phyloP scores from a whole-genome alignment of 2,113 vertebrate species.

The Choloepus hoffmanni region DNA sequence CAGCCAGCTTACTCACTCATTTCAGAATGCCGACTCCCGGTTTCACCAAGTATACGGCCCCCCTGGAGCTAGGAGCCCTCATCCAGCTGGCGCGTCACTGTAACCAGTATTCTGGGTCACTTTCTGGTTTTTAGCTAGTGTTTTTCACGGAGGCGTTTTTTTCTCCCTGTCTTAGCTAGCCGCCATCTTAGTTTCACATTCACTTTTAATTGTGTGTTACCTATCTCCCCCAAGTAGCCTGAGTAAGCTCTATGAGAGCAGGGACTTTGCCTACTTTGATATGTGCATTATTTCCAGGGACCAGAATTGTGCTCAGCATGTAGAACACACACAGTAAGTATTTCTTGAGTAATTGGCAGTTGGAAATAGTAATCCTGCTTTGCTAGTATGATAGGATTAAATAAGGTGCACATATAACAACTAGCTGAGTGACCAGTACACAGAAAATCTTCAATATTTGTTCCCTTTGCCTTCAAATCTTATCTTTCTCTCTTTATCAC shows the following conservation, averaged over 20 bases:
- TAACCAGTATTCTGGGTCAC: too few species aligned
- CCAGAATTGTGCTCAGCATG: background rate
- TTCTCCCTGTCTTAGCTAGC: too few species aligned
- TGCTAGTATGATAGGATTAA: background rate
- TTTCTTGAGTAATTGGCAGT: background rate
- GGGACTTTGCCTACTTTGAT: background rate
- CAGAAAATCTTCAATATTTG: background rate
- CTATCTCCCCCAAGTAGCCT: background rate
- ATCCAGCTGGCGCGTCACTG: too few species aligned
- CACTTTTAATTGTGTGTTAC: background rate
- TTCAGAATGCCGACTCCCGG: too few species aligned
- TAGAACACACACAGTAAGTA: background rate
- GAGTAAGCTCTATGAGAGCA: background rate
- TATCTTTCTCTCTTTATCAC: rapidly evolving
- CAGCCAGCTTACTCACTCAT: too few species aligned
- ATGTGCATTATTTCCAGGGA: background rate
- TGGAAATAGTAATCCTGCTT: background rate
- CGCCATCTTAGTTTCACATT: too few species aligned
- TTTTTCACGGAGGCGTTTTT: too few species aligned
- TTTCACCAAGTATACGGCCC: too few species aligned
- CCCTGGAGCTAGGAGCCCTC: too few species aligned
- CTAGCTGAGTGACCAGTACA: background rate
- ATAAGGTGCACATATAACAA: background rate
- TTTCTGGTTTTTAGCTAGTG: too few species aligned
- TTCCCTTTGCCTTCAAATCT: background rate